Evolutionary conservation across 2,797 vertebrate species (phyloP).

Genomic region (Enteromius treurensis): DNA sequence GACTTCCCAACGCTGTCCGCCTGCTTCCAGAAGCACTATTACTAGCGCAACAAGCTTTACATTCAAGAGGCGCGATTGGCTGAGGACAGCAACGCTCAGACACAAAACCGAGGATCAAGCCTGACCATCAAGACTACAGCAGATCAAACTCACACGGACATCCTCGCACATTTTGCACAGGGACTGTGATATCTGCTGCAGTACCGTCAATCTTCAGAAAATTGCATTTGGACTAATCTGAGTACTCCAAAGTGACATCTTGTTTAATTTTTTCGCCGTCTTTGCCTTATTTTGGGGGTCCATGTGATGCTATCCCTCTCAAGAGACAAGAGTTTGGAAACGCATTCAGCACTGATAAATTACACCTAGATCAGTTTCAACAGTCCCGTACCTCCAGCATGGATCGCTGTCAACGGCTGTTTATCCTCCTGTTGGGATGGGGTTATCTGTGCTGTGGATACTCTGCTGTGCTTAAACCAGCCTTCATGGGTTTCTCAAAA

Average conservation of each 20-base stretch:
- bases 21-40: constrained; percentile 76
- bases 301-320: constrained; percentile 69
- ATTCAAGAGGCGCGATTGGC: constrained; percentile 74
- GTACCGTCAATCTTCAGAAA: constrained; percentile 14
- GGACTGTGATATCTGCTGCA: constrained; percentile 15
- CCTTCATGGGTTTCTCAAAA: constrained; percentile 62
- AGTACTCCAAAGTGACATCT: constrained; percentile 7
- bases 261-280: not conserved
- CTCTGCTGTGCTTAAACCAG: constrained; percentile 71
- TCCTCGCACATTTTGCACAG: constrained; percentile 5
- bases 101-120: constrained; percentile 61
- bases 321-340: constrained; percentile 63
- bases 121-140: constrained; percentile 53
- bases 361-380: constrained; percentile 39
- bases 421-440: constrained; percentile 83
- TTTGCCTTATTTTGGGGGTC: constrained; percentile 23
- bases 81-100: constrained; percentile 63
- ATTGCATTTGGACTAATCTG: constrained; percentile 13
- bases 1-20: constrained; percentile 70
- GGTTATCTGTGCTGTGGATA: constrained; percentile 76
- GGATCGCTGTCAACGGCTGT: constrained; percentile 71
- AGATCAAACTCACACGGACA: constrained; percentile 32
- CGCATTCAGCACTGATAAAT: constrained; percentile 40
- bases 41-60: constrained; percentile 75
- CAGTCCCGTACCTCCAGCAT: constrained; percentile 68